Evolutionary conservation across 1,140 invertebrate genomes (phyloP).

Genomic region (Mercenaria mercenaria): DNA sequence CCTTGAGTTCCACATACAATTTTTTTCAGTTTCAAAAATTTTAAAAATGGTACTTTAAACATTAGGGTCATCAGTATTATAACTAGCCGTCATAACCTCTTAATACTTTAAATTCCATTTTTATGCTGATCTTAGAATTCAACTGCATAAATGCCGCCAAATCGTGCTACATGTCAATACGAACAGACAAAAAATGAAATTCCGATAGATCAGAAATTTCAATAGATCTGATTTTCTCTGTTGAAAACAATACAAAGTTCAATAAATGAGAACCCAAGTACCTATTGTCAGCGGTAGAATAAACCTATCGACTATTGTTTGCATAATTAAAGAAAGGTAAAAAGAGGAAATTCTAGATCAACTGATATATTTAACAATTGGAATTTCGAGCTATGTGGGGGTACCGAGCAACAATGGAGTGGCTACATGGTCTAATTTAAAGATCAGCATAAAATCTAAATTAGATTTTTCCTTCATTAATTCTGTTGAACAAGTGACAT

Average conservation of each 20-base stretch:
- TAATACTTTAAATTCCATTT: too few relatives aligned
- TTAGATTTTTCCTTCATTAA: not conserved
- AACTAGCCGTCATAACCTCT: too few relatives aligned
- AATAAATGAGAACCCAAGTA: not conserved
- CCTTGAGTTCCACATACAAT: too few relatives aligned
- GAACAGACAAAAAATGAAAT: not conserved
- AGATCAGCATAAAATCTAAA: constrained; percentile 9
- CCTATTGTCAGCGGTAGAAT: not conserved
- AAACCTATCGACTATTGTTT: constrained; percentile 20
- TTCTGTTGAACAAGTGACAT: too few relatives aligned
- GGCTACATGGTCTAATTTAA: not conserved
- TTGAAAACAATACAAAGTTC: constrained; percentile 5
- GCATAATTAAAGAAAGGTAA: constrained; percentile 25
- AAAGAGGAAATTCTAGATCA: constrained; percentile 33
- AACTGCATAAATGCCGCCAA: not conserved
- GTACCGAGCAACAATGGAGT: not conserved
- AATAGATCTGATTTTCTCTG: not conserved
- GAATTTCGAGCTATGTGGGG: not conserved
- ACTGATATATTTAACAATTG: not conserved
- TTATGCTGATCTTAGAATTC: too few relatives aligned
- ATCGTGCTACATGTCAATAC: not conserved
- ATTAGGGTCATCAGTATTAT: too few relatives aligned
- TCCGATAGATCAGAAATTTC: constrained; percentile 29
- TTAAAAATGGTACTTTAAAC: too few relatives aligned
- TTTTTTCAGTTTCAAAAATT: too few relatives aligned